Percentiles rank a stretch among this genome's conserved stretches.
Conservation (phyloP, 2,113 vertebrate species). For the Corynorhinus townsendii region DNA sequence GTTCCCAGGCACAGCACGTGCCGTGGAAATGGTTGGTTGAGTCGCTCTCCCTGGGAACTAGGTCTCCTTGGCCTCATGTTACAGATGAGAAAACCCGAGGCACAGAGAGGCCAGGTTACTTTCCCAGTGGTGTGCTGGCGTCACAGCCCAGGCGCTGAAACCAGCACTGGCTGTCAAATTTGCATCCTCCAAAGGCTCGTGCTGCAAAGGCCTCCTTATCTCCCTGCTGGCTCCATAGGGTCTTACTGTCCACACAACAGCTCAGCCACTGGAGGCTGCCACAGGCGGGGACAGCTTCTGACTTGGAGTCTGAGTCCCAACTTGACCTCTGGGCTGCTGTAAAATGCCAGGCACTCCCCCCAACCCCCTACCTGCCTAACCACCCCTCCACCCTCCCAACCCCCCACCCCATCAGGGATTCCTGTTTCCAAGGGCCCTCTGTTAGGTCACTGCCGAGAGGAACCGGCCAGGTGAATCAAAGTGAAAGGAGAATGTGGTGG, state of each 20-base stretch:
- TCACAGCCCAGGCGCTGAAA: neutral
- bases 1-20: neutral
- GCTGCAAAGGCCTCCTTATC: neutral
- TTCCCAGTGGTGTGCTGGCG: neutral
- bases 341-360: neutral
- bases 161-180: neutral
- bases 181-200: neutral
- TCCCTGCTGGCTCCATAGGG: neutral
- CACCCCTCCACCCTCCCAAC: too few relatives aligned
- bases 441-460: too few relatives aligned
- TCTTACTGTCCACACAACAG: neutral
- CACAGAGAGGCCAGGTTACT: neutral
- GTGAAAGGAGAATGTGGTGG: too few relatives aligned
- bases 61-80: neutral
- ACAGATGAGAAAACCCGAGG: neutral
- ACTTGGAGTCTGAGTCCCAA: neutral
- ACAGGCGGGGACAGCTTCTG: rapidly evolving
- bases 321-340: neutral
- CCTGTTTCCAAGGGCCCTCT: neutral
- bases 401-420: neutral
- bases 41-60: neutral
- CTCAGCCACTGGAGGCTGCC: neutral
- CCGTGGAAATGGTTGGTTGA: neutral
- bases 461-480: too few relatives aligned
- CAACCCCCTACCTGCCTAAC: too few relatives aligned